Percentiles rank a stretch among this genome's conserved stretches.
phyloP scores from a whole-genome alignment of 2,113 vertebrate species.

The Monopterus albus region DNA sequence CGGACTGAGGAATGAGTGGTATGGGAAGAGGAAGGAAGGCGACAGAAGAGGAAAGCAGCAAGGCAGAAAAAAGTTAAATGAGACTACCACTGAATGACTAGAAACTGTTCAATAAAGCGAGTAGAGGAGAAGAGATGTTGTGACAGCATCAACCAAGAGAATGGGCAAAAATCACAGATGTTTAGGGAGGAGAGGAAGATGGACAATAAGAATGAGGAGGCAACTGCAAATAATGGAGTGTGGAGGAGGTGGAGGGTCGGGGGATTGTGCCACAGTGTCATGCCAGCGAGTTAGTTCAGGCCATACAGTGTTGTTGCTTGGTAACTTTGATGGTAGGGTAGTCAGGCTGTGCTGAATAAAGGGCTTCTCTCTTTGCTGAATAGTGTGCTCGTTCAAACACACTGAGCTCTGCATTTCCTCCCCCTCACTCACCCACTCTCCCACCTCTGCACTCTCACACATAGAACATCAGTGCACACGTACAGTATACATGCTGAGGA shows the following conservation, averaged over 20 bases:
- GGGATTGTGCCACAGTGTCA: constrained; percentile 2
- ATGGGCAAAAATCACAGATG: not conserved
- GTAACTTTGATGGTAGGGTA: constrained; percentile 72
- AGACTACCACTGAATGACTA: not conserved
- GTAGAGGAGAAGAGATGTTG: too few relatives aligned
- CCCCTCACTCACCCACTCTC: constrained; percentile 11
- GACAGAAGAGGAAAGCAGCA: not conserved
- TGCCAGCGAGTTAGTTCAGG: constrained; percentile 73
- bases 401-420: constrained; percentile 77
- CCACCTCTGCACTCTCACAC: not conserved
- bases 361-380: constrained; percentile 78
- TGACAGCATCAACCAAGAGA: too few relatives aligned
- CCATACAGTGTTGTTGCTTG: constrained; percentile 75
- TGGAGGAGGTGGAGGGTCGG: not conserved
- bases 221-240: constrained; percentile 57
- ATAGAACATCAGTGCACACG: constrained; percentile 40
- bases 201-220: constrained; percentile 57
- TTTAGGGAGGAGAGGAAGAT: constrained; percentile 37
- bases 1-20: constrained; percentile 6
- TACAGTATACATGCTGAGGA: constrained; percentile 16
- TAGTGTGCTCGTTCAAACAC: constrained; percentile 73
- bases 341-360: constrained; percentile 76
- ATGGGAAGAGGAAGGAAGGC: constrained; percentile 9
- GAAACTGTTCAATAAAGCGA: not conserved
- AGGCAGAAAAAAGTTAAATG: not conserved